phyloP scores from a whole-genome alignment of 2,113 vertebrate species.

The Calyptommatus sinebrachiatus region DNA sequence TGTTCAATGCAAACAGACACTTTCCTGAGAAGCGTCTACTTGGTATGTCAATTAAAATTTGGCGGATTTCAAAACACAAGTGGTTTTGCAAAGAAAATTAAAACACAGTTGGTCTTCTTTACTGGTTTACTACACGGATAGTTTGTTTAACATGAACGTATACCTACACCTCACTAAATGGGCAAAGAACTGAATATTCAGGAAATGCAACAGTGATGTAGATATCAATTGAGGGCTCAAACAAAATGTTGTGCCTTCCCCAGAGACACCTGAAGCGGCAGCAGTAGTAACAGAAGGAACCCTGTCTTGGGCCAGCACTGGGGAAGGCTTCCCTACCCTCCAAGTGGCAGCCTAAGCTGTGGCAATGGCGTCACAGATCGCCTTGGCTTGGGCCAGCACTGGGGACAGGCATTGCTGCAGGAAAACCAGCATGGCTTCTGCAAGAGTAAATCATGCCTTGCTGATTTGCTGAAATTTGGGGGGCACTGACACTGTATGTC shows the following conservation, averaged over 20 bases:
- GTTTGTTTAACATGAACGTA: background rate
- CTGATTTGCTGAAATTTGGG: too few relatives aligned
- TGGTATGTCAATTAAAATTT: conserved; percentile 31
- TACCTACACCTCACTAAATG: background rate
- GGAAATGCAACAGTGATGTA: background rate
- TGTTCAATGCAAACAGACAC: conserved; percentile 30
- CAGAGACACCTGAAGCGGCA: too few relatives aligned
- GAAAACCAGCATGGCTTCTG: too few relatives aligned
- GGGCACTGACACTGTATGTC: too few relatives aligned
- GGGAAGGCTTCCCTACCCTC: background rate
- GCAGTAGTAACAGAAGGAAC: too few relatives aligned
- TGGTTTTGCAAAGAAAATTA: conserved; percentile 8
- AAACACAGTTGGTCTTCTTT: background rate
- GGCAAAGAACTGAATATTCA: background rate
- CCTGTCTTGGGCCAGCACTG: background rate
- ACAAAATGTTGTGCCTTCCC: too few relatives aligned
- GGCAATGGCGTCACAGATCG: too few relatives aligned
- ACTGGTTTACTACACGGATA: background rate
- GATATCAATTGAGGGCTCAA: background rate
- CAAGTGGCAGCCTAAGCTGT: too few relatives aligned
- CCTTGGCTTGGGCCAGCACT: too few relatives aligned
- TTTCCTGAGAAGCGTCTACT: conserved; percentile 23
- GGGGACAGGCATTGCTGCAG: too few relatives aligned
- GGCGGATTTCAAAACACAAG: conserved; percentile 14
- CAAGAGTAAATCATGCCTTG: too few relatives aligned